Base-by-base conservation (phyloP, 2,797 vertebrate genomes). In the Hippocampus kuda region DNA sequence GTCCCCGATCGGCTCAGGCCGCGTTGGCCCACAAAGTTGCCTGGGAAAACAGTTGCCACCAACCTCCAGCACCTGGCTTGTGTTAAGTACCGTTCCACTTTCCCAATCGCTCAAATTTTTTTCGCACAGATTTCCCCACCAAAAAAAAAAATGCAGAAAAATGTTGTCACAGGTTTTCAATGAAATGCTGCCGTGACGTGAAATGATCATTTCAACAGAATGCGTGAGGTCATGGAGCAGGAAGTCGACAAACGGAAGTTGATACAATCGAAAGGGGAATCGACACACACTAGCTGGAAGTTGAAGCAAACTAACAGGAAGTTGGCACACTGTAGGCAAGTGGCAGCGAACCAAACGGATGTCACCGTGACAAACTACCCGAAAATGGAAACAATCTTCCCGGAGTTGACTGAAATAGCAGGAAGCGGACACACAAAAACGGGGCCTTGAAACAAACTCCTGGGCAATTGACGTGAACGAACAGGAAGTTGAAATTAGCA, bases 31-130 rank as follows among this genome's bases (percentile, higher is more conserved):
- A 78, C 77, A 83, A 73, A 88, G 85, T 85, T 86, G 83, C 88
- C 88, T 90, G 87, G 83, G 84, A 91, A 91, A 89, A 87, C 81
- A 49, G 85, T 87, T 88, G 84, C 84, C 83, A 83, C 80, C 86
- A 72, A 70, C 73, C 71, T 81, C 62, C 73, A 57, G 65, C 89
- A 90, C 85, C 87, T 91, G 91, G 87, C 82, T 87, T 83, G 77
- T 77, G 89, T 92, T 88, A 90, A 73, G 80, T 81, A 68, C 76
- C 20, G 1, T 18, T 77, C 81, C 84, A 81, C 76, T 74, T 75
- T 70, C 73, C 76, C 80, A 65, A 73, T 78, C 76, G 67, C 76
- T 75, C 75, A 68, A 68, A 24, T 38, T 38, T 42, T 65, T 60
- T 67, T 49, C 66, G 38, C 5, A 12, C 48, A 0, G 15, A 22